These are phyloP conservation scores for Drosophila dives DNA, from an alignment of 2,888 invertebrate genomes.

Conservation along the genomic window DNA sequence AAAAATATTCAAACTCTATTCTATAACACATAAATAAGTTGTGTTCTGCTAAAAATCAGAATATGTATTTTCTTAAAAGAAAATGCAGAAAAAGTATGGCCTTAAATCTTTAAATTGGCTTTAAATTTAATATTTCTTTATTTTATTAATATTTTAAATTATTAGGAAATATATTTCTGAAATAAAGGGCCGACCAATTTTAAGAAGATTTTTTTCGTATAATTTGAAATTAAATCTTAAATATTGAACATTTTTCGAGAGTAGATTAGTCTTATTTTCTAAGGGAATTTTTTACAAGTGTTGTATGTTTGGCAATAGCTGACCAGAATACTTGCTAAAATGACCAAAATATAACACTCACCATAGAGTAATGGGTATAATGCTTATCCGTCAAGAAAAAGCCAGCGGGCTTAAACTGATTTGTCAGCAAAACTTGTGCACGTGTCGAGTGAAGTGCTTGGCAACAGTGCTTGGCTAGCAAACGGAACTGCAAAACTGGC, in stretches of 20 bases:
- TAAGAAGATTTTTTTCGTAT: not conserved
- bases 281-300: not conserved
- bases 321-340: constrained; percentile 55
- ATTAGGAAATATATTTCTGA: not conserved
- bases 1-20: not conserved
- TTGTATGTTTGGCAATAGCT: not conserved
- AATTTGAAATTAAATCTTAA: not conserved
- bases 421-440: constrained; percentile 64
- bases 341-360: constrained; percentile 12
- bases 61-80: not conserved
- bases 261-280: not conserved
- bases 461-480: constrained; percentile 47
- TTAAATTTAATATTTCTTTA: not conserved
- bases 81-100: not conserved
- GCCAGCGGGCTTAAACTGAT: constrained; percentile 14
- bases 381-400: constrained; percentile 26
- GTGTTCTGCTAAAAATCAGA: not conserved
- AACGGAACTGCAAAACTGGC: constrained; percentile 25
- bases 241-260: not conserved
- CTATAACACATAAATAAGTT: not conserved
- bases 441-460: constrained; percentile 57
- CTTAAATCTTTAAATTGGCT: too few species aligned
- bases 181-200: not conserved
- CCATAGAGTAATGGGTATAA: not conserved
- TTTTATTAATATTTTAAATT: not conserved